phyloP scores from a whole-genome alignment of 2,113 vertebrate species.

The Dasyurus viverrinus region DNA sequence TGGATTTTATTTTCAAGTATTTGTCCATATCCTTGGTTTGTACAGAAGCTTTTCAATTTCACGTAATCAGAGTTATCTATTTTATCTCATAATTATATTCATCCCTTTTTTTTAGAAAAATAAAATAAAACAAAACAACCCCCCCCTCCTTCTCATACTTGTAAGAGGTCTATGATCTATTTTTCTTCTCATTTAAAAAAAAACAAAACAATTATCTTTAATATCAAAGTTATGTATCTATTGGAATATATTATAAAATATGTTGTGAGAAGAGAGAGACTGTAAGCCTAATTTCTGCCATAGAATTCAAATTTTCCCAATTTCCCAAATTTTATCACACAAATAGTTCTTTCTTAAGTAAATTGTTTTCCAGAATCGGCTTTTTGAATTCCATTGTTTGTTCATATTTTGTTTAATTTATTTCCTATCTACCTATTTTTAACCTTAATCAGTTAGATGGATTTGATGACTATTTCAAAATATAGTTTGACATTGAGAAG shows the following conservation, averaged over 20 bases:
- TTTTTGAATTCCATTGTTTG: background rate
- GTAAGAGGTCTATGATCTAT: background rate
- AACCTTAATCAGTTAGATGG: background rate
- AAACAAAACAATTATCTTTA: background rate
- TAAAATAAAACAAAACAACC: background rate
- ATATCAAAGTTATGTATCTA: background rate
- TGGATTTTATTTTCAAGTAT: background rate
- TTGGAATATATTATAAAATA: background rate
- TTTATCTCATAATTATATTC: background rate
- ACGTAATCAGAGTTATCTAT: background rate
- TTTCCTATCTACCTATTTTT: background rate
- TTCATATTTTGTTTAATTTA: background rate
- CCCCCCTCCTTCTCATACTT: background rate
- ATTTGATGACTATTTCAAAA: background rate
- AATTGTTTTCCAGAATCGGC: background rate
- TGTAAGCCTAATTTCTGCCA: background rate
- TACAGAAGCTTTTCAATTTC: background rate
- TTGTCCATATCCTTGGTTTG: background rate
- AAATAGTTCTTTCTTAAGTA: background rate
- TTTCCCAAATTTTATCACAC: background rate
- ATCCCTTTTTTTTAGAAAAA: background rate
- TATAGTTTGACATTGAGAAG: background rate
- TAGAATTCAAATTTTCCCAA: background rate
- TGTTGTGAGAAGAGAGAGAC: background rate
- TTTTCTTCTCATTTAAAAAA: background rate